phyloP scores from a whole-genome alignment of 2,113 vertebrate genomes.

The Nycticebus coucang region DNA sequence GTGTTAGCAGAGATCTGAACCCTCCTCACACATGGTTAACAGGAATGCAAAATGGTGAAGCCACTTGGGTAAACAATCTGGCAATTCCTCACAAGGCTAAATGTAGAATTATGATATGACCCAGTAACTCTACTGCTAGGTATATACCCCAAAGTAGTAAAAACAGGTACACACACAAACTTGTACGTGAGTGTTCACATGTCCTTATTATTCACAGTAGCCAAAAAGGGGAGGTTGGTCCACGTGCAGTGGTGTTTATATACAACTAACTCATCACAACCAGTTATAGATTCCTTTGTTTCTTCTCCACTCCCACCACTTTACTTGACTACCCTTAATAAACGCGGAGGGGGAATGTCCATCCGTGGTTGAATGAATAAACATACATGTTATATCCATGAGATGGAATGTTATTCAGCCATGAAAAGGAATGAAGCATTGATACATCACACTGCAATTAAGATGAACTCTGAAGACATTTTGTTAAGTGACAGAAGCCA shows the following conservation, averaged over 20 bases:
- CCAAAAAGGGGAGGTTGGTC: background rate
- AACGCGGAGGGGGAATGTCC: background rate
- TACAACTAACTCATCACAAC: too few species aligned
- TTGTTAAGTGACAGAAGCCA: background rate
- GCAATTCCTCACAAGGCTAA: background rate
- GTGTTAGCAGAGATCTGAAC: background rate
- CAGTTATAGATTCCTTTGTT: too few species aligned
- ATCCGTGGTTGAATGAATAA: background rate
- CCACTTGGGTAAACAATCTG: background rate
- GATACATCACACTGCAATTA: accelerated
- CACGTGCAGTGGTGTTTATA: too few species aligned
- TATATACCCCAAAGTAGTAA: background rate
- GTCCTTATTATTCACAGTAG: background rate
- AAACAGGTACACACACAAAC: background rate
- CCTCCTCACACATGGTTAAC: background rate
- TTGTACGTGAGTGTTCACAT: background rate
- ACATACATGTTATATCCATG: background rate
- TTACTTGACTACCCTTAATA: too few species aligned
- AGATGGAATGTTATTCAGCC: background rate
- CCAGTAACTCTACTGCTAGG: background rate
- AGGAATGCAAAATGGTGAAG: background rate
- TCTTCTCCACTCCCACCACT: too few species aligned
- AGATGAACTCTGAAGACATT: background rate
- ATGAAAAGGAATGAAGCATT: background rate
- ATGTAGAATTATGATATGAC: background rate